Evolutionary conservation across 2,797 vertebrate species (phyloP).

Genomic region (Pangasius sanitwongsei): DNA sequence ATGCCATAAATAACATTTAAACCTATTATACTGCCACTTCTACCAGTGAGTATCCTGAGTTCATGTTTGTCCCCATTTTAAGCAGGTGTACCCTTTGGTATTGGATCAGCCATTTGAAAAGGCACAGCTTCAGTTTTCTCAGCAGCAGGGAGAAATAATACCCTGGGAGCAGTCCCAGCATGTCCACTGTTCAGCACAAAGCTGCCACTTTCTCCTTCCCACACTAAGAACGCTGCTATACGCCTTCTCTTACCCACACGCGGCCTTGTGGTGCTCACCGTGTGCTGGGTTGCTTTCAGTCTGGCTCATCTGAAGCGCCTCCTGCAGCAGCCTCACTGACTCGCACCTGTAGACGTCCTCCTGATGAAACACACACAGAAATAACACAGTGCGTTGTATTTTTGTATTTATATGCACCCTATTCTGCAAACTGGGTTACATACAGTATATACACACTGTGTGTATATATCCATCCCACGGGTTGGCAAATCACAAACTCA

Average conservation of each 20-base stretch:
- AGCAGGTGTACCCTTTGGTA: neutral
- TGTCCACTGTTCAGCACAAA: neutral
- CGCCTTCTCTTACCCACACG: constrained; percentile 16
- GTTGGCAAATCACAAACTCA: neutral
- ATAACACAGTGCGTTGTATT: neutral
- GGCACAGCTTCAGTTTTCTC: neutral
- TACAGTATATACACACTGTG: neutral
- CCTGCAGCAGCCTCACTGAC: constrained; percentile 76
- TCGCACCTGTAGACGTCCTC: constrained; percentile 73
- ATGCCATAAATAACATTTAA: neutral
- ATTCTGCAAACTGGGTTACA: neutral
- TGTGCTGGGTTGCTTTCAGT: constrained; percentile 66
- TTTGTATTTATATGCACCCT: neutral
- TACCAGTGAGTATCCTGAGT: neutral
- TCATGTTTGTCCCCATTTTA: neutral
- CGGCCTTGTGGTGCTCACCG: constrained; percentile 66
- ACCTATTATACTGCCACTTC: neutral
- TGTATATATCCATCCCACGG: neutral
- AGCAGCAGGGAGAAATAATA: neutral
- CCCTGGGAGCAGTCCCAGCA: neutral
- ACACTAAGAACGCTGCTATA: neutral
- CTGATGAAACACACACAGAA: constrained; percentile 56
- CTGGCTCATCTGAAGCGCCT: constrained; percentile 76
- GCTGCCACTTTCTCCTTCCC: neutral
- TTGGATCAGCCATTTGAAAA: neutral